Base-by-base conservation (phyloP, 2,113 vertebrate species). In the Verasper variegatus region DNA sequence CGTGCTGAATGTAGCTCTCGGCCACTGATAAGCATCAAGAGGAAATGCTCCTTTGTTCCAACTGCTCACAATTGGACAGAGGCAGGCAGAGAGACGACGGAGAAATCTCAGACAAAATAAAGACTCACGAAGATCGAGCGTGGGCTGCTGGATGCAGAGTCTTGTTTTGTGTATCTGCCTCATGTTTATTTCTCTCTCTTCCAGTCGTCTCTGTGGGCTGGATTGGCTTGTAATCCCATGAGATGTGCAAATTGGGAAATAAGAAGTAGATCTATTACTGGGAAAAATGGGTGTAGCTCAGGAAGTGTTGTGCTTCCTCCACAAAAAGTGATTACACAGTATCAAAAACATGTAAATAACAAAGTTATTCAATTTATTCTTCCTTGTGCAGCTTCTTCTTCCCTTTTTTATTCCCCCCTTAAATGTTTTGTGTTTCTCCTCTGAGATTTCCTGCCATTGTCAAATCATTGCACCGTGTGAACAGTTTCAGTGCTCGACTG, bases 41-140 rank as follows among this genome's bases (percentile, higher is more conserved):
- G 90, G 91, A 91, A 90, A 80, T 66, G 78, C 74, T 81, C 51
- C 84, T 90, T 85, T 89, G 87, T 91, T 89, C 86, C 80, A 83
- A 70, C 55, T 57, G 71, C 80, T 86, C 66, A 12, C 66, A 12
- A 27, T 47, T 72, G 84, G 83, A 89, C 75, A 49, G 74, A 82
- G 55, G 60, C 69, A 45, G 66, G 54, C 49, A 10, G 83, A 83
- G 54, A 86, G 68, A 84, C 47, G 40, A 12, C 76, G 2, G 26
- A 80, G 80, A 81, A 82, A 77, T 83, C 66, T 85, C 82, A 86
- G 88, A 84, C 84, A 71, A 80, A 87, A 84, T 85, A 87, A 63
- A 80, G 65, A 78, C 65, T 70, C 65, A 0, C 0, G 49, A 51
- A 76, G 80, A 69, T 84, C 37, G 13, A 56, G 81, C 57, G 78